These are phyloP conservation scores for Corythoichthys intestinalis DNA, from an alignment of 2,113 vertebrate genomes.

Conservation along the genomic window DNA sequence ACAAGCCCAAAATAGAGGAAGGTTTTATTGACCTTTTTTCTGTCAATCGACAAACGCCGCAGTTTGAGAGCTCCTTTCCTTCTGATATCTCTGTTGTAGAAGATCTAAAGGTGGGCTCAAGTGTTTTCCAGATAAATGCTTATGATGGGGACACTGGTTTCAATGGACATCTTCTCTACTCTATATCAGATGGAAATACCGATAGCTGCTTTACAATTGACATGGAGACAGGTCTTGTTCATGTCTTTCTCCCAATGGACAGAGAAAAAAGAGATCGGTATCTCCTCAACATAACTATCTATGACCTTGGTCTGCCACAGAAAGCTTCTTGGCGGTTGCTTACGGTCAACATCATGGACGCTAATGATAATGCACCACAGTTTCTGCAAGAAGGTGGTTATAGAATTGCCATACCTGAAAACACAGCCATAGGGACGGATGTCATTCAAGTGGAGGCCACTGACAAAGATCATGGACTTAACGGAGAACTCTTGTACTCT, in stretches of 20 bases:
- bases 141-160: slow-evolving; percentile 92
- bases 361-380: slow-evolving; percentile 88
- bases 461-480: slow-evolving; percentile 87
- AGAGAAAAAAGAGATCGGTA: slow-evolving; percentile 88
- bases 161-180: slow-evolving; percentile 88
- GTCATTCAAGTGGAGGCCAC: slow-evolving; percentile 92
- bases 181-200: slow-evolving; percentile 87
- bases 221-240: slow-evolving; percentile 83
- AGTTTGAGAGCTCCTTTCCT: slow-evolving; percentile 91
- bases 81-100: slow-evolving; percentile 84
- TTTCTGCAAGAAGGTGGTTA: slow-evolving; percentile 87
- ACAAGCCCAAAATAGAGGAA: slow-evolving; percentile 84
- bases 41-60: slow-evolving; percentile 86
- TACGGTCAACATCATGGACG: slow-evolving; percentile 84
- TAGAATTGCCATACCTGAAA: slow-evolving; percentile 83
- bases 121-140: slow-evolving; percentile 84
- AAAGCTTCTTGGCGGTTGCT: slow-evolving; percentile 86
- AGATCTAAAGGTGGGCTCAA: slow-evolving; percentile 80
- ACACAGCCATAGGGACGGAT: slow-evolving; percentile 85
- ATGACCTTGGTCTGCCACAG: slow-evolving; percentile 90
- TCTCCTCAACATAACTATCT: slow-evolving; percentile 90
- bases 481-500: slow-evolving; percentile 85
- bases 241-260: slow-evolving; percentile 88
- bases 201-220: slow-evolving; percentile 90
- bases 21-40: slow-evolving; percentile 94